Evolutionary conservation across 2,113 vertebrate species (phyloP), one percentile per base, ranked within the genome.

Genomic region (Apaloderma vittatum): DNA sequence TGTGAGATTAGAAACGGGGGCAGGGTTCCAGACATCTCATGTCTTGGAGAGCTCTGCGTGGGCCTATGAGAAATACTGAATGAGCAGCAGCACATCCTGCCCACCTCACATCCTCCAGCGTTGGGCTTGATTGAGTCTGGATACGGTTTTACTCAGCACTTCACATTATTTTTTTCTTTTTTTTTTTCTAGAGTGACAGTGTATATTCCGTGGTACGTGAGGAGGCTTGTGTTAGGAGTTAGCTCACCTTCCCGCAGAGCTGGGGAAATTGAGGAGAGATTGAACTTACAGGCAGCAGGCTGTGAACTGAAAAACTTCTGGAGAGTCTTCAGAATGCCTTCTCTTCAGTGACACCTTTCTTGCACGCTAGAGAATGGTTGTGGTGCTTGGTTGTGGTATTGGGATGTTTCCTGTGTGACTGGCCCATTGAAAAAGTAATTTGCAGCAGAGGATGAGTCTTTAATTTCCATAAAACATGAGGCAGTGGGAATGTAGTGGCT

Each of bases 11-110:
- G 93, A 48, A 45, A 29, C 29, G 57, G 49, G 85, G 91, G 95
- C 89, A 87, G 52, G 3, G 27, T 82, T 96, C 93, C 91, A 96
- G 77, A 43, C 45, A 72, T 48, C 79, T 83, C 55, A 91, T 90
- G 75, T 81, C 77, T 81, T 71, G 36, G 37, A 92, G 76, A 77
- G 65, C 77, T 95, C 77, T 78, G 70, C 5, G 93, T 87, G 87
- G 94, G 93, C 70, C 90, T 65, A 87, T 91, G 87, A 93, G 90
- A 71, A 94, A 85, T 68, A 24, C 36, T 94, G 84, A 95, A 85
- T 95, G 95, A 96, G 90, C 86, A 95, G 32, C 68, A 90, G n/a
- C 2, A 7, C 72, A 66, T 88, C 84, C 84, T 96, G 62, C 94
- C 84, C 77, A 72, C 93, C 78, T 93, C 40, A 10, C 89, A 86